Base-by-base conservation (phyloP, 2,797 vertebrate genomes). In the Urocyon cinereoargenteus region DNA sequence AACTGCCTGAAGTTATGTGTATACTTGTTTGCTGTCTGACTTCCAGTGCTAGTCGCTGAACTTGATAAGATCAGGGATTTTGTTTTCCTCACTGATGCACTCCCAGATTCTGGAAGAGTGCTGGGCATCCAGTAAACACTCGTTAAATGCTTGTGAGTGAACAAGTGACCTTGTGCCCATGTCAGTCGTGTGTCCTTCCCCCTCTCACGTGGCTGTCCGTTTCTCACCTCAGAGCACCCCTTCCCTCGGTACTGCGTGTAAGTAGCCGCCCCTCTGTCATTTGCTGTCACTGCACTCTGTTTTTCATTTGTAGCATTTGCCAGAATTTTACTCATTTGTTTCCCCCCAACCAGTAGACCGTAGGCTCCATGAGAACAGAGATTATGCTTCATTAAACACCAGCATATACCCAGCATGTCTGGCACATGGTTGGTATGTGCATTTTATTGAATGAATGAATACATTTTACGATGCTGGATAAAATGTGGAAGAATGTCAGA, bases 231-330 rank as follows among this genome's bases (percentile, higher is more conserved):
- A 34, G 72, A 64, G 73, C 75, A 16, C 81, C n/a, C 75, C n/a
- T 40, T 82, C 13, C 36, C 90, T 94, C 36, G 14, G n/a, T 26
- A 1, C 64, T 26, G 19, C 36, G 0, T 5, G 3, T n/a, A 34
- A 36, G 53, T 4, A 28, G 34, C 49, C 4, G 24, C 73, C 6
- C 5, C 7, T 12, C 0, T 11, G 18, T 22, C n/a, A 11, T 31
- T 57, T 28, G 18, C 55, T 55, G 0, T 66, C 49, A 3, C 13
- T 18, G 40, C n/a, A 22, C 49, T 28, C 34, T 28, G 1, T 10
- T 51, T 84, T 62, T 85, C 40, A 55, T 62, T 73, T 28, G 26
- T 21, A 79, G 75, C 15, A 16, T 92, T 92, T 62, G 62, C 64
- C 40, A 40, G 19, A 62, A 28, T 92, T 34, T 18, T 31, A 6